Evolutionary conservation across 2,113 vertebrate species (phyloP).

Genomic region (Sturnus vulgaris): DNA sequence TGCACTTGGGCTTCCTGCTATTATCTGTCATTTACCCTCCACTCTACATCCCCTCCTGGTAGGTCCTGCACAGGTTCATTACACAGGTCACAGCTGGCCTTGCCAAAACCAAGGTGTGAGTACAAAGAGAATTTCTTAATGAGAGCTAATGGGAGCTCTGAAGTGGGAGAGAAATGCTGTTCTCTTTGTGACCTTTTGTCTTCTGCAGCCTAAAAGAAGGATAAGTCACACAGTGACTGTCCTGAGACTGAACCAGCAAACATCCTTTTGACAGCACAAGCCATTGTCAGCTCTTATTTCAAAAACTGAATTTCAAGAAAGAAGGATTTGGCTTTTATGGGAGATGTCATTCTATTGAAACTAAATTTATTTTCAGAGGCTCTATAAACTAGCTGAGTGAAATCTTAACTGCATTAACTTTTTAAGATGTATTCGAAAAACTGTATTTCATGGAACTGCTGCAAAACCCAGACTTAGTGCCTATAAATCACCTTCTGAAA

Average conservation of each 20-base stretch:
- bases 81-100: not conserved
- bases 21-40: not conserved
- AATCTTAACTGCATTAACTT: slow-evolving; percentile 60
- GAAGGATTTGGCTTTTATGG: slow-evolving; percentile 51
- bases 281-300: slow-evolving; percentile 53
- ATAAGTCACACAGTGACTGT: not conserved
- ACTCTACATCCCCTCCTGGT: not conserved
- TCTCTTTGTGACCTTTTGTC: slow-evolving; percentile 15
- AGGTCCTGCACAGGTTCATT: not conserved
- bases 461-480: slow-evolving; percentile 5
- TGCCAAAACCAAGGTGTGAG: not conserved
- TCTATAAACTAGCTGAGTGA: slow-evolving; percentile 49
- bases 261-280: slow-evolving; percentile 29
- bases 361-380: slow-evolving; percentile 56
- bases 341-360: slow-evolving; percentile 64
- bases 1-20: not conserved
- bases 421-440: slow-evolving; percentile 54
- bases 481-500: slow-evolving; percentile 17
- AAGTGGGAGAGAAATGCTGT: not conserved
- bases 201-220: not conserved
- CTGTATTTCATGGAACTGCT: slow-evolving; percentile 25
- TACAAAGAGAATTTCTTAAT: not conserved
- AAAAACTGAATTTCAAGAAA: slow-evolving; percentile 58
- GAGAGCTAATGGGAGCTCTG: not conserved
- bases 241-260: not conserved